Percentiles rank a stretch among this genome's conserved stretches.
Evolutionary conservation across 2,888 invertebrate species (phyloP).

Genomic region (Sinhomidia bicolor): DNA sequence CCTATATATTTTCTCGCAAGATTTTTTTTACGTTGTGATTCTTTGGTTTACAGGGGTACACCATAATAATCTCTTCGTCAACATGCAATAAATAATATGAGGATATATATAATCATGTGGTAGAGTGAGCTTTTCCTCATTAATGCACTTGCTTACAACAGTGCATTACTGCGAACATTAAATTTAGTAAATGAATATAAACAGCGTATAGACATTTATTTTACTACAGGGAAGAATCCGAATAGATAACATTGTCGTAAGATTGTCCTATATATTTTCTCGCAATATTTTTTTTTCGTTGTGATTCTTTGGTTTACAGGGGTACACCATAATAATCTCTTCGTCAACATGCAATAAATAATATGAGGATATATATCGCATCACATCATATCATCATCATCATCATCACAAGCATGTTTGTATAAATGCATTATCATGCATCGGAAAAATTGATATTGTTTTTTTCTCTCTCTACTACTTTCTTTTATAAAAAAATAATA

Average conservation of each 20-base stretch:
- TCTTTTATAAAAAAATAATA: no score
- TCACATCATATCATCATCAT: neutral
- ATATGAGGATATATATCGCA: no score
- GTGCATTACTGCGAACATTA: no score
- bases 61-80: neutral
- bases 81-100: neutral
- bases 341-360: neutral
- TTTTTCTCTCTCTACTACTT: no score
- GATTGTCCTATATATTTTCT: no score
- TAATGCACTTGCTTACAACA: neutral
- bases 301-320: neutral
- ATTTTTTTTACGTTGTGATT: neutral
- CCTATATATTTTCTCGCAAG: no score
- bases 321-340: neutral
- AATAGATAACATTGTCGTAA: no score
- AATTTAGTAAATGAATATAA: no score
- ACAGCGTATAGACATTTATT: no score
- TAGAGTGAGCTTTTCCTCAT: neutral
- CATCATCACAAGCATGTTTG: neutral
- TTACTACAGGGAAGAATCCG: no score
- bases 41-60: neutral
- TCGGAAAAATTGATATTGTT: slow-evolving; percentile 9
- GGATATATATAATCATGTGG: no score
- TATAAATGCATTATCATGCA: slow-evolving; percentile 10
- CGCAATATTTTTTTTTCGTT: no score